Evolutionary conservation across 2,888 invertebrate genomes (phyloP), one percentile per base, ranked within the genome.

Genomic region (Protodeltote pygarga): DNA sequence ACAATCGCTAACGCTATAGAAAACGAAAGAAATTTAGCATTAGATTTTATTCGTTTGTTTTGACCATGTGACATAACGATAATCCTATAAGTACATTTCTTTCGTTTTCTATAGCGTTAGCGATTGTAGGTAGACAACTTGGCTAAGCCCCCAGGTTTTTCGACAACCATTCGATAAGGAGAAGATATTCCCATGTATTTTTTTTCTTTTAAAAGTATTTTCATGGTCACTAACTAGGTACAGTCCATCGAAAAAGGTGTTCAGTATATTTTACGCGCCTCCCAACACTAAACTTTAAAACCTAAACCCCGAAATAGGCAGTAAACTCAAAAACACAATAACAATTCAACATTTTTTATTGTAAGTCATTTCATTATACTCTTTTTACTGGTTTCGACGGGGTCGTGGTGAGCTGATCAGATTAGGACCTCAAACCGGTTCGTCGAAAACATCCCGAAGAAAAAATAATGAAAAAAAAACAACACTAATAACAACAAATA

Each of bases 401-500:
- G 81, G 81, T 89, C 89, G 89, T 87, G 89, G 82, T 77, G 79
- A 81, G 76, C 77, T 81, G 89, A 91, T 91, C 91, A 89, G 91
- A 91, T 92, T 90, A 90, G 87, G 57, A 77, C 68, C 70, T 59
- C 61, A 41, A 67, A 91, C 91, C 90, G 87, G 91, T 90, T 89
- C 65, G 77, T 81, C 85, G 75, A 87, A 89, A 87, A 85, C 85
- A 83, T 84, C 83, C 85, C 83, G 79, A 72, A 77, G 77, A 67
- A 74, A 78, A 83, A 83, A 81, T 78, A 83, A 47, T 37, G 72
- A 73, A 73, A 73, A 84, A 82, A 87, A 85, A 85, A 83, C 77
- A 77, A 86, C 83, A 83, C 87, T 90, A 91, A 90, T 91, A 91
- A 91, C 89, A 92, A 92, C 91, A 92, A 92, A 91, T 92, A 92